Conservation (phyloP, 2,113 vertebrate genomes). For the Formicarius rufipectus region DNA sequence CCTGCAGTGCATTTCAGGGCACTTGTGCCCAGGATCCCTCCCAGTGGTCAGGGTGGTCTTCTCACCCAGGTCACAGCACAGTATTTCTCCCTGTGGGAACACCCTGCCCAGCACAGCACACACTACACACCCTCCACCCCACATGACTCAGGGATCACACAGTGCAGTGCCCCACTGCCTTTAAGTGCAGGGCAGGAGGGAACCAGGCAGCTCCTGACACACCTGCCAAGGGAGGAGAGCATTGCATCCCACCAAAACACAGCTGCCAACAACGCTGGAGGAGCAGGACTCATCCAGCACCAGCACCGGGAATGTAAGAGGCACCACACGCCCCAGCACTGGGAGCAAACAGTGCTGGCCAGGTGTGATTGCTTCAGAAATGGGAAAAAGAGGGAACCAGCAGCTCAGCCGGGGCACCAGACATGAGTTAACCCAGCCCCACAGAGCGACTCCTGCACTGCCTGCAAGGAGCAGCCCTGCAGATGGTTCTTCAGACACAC, state of each 20-base stretch:
- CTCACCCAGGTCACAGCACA: not conserved
- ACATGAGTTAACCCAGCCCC: not conserved
- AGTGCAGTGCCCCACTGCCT: rapidly evolving
- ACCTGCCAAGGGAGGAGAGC: not conserved
- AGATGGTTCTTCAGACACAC: not conserved
- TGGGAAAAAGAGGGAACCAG: not conserved
- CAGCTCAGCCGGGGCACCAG: not conserved
- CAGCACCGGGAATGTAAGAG: not conserved
- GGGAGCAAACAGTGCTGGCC: not conserved
- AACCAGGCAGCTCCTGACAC: not conserved
- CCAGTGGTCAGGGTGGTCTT: not conserved
- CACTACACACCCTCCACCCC: rapidly evolving
- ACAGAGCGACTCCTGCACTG: not conserved
- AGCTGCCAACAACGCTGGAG: not conserved
- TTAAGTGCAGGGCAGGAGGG: not conserved
- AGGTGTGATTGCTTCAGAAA: not conserved
- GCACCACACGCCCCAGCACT: not conserved
- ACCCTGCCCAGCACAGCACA: not conserved
- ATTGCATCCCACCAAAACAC: not conserved
- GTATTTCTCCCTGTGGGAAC: not conserved
- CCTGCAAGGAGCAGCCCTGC: not conserved
- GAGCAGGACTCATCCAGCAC: not conserved
- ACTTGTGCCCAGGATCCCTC: not conserved
- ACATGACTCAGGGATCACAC: rapidly evolving
- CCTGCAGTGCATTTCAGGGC: not conserved